Base-by-base conservation (phyloP, 2,113 vertebrate species). In the Mixornis gularis region DNA sequence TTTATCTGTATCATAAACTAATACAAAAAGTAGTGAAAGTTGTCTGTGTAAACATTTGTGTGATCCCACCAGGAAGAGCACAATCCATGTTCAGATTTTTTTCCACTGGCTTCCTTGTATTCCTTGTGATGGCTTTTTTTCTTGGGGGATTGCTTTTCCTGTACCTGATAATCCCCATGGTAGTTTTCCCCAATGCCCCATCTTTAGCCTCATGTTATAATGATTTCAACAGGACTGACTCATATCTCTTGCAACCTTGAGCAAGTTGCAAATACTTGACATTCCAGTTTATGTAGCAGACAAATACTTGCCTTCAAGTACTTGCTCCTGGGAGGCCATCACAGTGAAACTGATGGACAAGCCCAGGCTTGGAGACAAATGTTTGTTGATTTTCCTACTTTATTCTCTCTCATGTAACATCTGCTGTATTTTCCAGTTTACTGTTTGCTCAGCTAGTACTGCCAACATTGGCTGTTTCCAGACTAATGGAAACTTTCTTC, bases 251-350 rank as follows among this genome's bases (percentile, higher is more conserved):
- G 89, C 56, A 89, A 69, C 49, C n/a, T 52, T 65, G 80, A 72
- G 59, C 74, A 95, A 81, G 78, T 77, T 87, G 52, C 92, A 94
- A 94, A 95, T 93, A 84, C 77, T 53, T 90, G 79, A 59, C 90
- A 91, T 97, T 97, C 85, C 68, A 87, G 77, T 81, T 66, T 84
- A 38, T 48, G 43, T 62, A 89, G 51, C 93, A 71, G 65, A 72
- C 53, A 88, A 93, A 95, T 88, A 89, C 73, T 93, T 92, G 92
- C 56, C 43, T 95, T 62, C 34, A 85, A 93, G 77, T 60, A 44
- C 46, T 86, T 96, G 86, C 65, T 94, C 92, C 93, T 91, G 70
- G 79, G 90, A 91, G 64, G 92, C 91, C 85, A 96, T 97, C 76
- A 92, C 53, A 90, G 87, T 77, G 69, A 87, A 86, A 79, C 94